Percentiles rank a stretch among this genome's conserved stretches.
phyloP scores from a whole-genome alignment of 2,113 vertebrate species.

The Burhinus bistriatus region DNA sequence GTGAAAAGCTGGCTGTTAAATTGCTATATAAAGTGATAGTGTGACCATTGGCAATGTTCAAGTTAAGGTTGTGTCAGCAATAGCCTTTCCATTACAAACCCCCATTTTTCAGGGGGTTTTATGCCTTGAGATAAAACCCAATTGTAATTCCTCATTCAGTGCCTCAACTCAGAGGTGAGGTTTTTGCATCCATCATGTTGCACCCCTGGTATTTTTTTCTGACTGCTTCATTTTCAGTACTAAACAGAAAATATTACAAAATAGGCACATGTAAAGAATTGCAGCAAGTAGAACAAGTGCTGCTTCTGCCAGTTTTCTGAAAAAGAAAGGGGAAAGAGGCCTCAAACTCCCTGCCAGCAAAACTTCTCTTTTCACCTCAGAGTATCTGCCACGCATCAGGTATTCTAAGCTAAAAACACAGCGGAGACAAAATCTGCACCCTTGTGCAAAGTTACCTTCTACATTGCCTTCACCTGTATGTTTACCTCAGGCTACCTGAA shows the following conservation, averaged over 20 bases:
- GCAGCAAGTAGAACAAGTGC: background rate
- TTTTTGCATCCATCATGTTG: conserved; percentile 26
- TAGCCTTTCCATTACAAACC: conserved; percentile 34
- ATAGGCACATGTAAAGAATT: background rate
- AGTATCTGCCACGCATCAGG: background rate
- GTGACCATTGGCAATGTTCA: conserved; percentile 13
- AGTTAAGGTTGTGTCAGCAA: conserved; percentile 59
- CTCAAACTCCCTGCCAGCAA: background rate
- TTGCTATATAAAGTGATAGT: conserved; percentile 48
- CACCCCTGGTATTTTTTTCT: background rate
- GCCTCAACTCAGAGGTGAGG: background rate
- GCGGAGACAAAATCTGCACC: background rate
- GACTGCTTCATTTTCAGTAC: background rate
- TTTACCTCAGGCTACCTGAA: conserved; percentile 41
- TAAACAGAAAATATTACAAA: conserved; percentile 20
- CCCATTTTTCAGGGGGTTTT: conserved; percentile 34
- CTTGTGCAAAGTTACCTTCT: background rate
- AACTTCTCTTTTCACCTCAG: conserved; percentile 23
- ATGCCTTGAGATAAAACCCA: conserved; percentile 45
- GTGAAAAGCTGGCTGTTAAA: conserved; percentile 33
- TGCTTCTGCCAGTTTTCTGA: background rate
- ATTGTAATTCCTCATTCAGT: conserved; percentile 1
- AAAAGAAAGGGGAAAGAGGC: background rate
- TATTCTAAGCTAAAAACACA: background rate
- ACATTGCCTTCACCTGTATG: background rate